A percentile compares a stretch with the other conserved stretches of the same genome.
Evolutionary conservation across 2,113 vertebrate genomes (phyloP).

Genomic region (Electrona antarctica): DNA sequence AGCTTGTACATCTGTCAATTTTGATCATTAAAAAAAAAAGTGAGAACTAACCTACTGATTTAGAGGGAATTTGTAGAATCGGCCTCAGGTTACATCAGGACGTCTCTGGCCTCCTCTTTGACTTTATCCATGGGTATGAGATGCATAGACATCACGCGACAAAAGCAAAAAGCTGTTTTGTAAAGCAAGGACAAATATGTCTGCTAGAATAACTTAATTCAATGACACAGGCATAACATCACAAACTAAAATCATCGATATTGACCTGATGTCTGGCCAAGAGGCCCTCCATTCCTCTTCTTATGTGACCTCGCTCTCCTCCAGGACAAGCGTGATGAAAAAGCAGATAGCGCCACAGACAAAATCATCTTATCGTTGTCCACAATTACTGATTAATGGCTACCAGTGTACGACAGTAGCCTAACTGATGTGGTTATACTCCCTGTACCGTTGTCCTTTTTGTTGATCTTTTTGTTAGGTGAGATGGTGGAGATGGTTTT

Average conservation of each 20-base stretch:
- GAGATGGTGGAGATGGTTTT: no score
- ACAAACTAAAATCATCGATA: constrained; percentile 11
- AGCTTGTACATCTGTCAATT: no score
- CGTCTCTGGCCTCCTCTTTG: neutral
- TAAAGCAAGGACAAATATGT: neutral
- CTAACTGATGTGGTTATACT: neutral
- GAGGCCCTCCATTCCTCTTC: constrained; percentile 23
- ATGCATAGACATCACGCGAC: no score
- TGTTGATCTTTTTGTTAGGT: no score
- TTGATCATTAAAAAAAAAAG: no score
- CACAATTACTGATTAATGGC: constrained; percentile 22
- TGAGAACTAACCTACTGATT: no score
- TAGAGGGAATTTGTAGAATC: no score
- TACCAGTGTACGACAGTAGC: neutral
- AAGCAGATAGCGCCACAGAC: neutral
- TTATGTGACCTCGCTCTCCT: constrained; percentile 8
- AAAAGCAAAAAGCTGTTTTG: neutral
- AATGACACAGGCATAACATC: constrained; percentile 8
- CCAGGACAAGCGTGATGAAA: neutral
- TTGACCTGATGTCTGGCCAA: constrained; percentile 31
- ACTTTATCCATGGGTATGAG: no score
- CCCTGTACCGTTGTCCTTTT: no score
- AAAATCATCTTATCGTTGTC: constrained; percentile 19
- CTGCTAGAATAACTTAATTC: constrained; percentile 4
- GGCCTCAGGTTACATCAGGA: no score